A percentile compares a stretch with the other conserved stretches of the same genome.
Conservation (phyloP, 2,888 invertebrate species). For the Eupeodes latifasciatus region DNA sequence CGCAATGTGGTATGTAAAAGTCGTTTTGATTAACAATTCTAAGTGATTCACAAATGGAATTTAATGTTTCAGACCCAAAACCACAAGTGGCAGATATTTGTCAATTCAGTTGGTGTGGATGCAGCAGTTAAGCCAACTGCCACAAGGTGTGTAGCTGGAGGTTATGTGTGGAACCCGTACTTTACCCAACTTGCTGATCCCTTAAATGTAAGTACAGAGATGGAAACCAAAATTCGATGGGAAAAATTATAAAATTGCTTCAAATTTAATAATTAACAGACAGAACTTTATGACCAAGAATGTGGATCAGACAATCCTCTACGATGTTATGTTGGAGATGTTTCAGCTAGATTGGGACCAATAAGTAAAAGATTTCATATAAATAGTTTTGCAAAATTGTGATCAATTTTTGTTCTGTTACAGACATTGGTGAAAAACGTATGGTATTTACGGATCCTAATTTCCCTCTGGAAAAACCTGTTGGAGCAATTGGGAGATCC, state of each 20-base stretch:
- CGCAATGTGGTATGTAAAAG: constrained; percentile 88
- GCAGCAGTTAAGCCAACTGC: constrained; percentile 91
- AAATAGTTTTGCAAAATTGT: neutral
- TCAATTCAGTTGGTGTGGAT: constrained; percentile 96
- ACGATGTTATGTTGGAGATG: constrained; percentile 95
- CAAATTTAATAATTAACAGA: constrained; percentile 84
- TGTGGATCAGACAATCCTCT: constrained; percentile 95
- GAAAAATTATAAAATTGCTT: neutral
- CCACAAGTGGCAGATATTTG: constrained; percentile 96
- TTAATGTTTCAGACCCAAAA: constrained; percentile 87
- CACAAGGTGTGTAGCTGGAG: constrained; percentile 95
- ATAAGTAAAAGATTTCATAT: constrained; percentile 85
- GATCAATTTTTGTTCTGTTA: neutral
- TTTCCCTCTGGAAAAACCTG: constrained; percentile 92
- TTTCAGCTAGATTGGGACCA: constrained; percentile 92
- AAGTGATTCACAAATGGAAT: neutral
- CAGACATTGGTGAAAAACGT: constrained; percentile 90
- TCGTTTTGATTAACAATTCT: accelerated
- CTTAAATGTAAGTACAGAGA: constrained; percentile 88
- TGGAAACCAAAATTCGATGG: neutral
- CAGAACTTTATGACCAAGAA: constrained; percentile 93
- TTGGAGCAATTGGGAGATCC: constrained; percentile 92
- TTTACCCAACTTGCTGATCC: constrained; percentile 96
- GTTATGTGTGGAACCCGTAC: constrained; percentile 96
- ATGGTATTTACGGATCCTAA: constrained; percentile 93